A percentile compares a stretch with the other conserved stretches of the same genome.
phyloP scores from a whole-genome alignment of 1,140 invertebrate species.

The Brachionus rotundiformis region DNA sequence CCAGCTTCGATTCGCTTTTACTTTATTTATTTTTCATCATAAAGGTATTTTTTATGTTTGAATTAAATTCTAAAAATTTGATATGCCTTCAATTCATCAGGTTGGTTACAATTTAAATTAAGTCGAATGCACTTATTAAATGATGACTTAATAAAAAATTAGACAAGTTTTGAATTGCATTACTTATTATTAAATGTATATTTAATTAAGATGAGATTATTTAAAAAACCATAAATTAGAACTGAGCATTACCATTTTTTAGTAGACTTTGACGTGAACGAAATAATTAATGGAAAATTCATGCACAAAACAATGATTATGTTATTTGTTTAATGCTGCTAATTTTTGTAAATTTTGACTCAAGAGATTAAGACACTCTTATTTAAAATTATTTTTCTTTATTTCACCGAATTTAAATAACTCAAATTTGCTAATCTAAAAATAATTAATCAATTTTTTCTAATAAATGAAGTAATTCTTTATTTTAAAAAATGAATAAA shows the following conservation, averaged over 20 bases:
- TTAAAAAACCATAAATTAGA: conserved; percentile 12
- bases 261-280: background rate
- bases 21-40: too few relatives aligned
- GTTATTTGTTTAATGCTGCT: background rate
- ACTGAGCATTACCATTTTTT: background rate
- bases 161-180: background rate
- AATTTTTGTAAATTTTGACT: conserved; percentile 8
- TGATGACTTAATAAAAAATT: too few relatives aligned
- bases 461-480: too few relatives aligned
- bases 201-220: background rate
- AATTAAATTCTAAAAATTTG: too few relatives aligned
- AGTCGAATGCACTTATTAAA: too few relatives aligned
- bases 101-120: too few relatives aligned
- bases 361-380: background rate
- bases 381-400: background rate
- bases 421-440: background rate
- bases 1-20: background rate
- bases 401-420: background rate
- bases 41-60: too few relatives aligned
- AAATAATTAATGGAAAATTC: conserved; percentile 6
- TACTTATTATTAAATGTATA: background rate
- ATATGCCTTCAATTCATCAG: too few relatives aligned
- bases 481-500: too few relatives aligned
- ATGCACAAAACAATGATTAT: background rate
- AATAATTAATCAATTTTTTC: too few relatives aligned